Conservation (phyloP, 37 sponge, comb jelly and placozoan genomes). For the Beroe ovata region DNA sequence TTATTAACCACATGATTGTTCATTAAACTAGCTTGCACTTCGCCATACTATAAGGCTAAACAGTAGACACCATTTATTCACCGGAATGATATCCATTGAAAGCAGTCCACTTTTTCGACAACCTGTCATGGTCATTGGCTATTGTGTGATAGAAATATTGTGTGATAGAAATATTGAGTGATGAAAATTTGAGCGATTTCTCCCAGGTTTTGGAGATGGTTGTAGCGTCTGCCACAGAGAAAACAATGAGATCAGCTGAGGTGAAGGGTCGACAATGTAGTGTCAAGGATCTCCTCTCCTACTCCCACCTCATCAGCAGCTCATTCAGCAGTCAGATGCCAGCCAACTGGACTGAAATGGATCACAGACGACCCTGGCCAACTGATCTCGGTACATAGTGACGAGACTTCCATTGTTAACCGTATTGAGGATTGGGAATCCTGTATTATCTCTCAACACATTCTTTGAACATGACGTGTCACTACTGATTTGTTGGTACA, state of each 20-base stretch:
- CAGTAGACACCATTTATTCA: neutral
- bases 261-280: constrained; percentile 22
- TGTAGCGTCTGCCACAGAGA: constrained; percentile 19
- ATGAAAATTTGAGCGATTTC: neutral
- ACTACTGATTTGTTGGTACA: neutral
- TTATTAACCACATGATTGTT: too few relatives aligned
- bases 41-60: too few relatives aligned
- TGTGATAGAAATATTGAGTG: neutral
- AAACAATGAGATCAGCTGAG: neutral
- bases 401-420: too few relatives aligned
- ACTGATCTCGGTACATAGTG: constrained; percentile 46
- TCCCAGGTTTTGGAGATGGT: constrained; percentile 41
- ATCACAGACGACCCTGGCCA: constrained; percentile 61
- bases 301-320: constrained; percentile 46
- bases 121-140: too few relatives aligned
- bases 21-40: too few relatives aligned
- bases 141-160: too few relatives aligned
- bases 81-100: neutral
- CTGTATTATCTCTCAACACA: too few relatives aligned
- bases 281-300: constrained; percentile 36
- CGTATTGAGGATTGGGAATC: too few relatives aligned
- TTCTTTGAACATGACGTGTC: too few relatives aligned
- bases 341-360: constrained; percentile 51
- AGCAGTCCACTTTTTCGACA: too few relatives aligned
- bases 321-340: constrained; percentile 50